Evolutionary conservation across 2,797 vertebrate genomes (phyloP).

Genomic region (Anableps anableps): DNA sequence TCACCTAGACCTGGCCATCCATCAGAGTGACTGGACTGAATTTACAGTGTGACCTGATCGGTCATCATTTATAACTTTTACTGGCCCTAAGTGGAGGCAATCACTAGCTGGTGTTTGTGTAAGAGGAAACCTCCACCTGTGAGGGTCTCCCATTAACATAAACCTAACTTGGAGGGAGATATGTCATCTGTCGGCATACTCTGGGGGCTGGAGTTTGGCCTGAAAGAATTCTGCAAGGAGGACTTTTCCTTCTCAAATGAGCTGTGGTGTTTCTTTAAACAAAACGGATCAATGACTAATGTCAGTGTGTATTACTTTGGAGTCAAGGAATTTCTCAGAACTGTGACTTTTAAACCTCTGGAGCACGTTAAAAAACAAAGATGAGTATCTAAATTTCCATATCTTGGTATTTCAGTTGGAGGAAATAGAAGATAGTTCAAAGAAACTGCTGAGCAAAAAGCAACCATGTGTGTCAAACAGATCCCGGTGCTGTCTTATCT

Average conservation of each 20-base stretch:
- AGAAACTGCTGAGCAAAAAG: slow-evolving; percentile 55
- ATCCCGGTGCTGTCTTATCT: slow-evolving; percentile 54
- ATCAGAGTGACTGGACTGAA: slow-evolving; percentile 73
- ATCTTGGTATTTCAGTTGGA: slow-evolving; percentile 52
- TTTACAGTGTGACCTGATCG: slow-evolving; percentile 80
- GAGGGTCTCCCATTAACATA: slow-evolving; percentile 76
- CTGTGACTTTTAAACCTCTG: slow-evolving; percentile 32
- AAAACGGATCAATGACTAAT: slow-evolving; percentile 33
- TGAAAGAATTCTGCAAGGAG: slow-evolving; percentile 21
- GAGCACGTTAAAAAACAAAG: slow-evolving; percentile 65
- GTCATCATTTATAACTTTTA: slow-evolving; percentile 84
- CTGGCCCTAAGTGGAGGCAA: slow-evolving; percentile 77
- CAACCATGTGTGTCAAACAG: slow-evolving; percentile 67
- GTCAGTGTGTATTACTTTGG: neutral
- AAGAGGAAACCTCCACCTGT: slow-evolving; percentile 80
- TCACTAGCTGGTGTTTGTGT: slow-evolving; percentile 79
- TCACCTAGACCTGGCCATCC: slow-evolving; percentile 71
- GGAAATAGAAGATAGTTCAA: slow-evolving; percentile 52
- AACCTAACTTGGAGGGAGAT: slow-evolving; percentile 67
- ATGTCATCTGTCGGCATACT: slow-evolving; percentile 58
- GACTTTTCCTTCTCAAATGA: slow-evolving; percentile 29
- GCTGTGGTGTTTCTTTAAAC: slow-evolving; percentile 39
- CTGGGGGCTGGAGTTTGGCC: slow-evolving; percentile 35
- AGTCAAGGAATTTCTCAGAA: slow-evolving; percentile 22
- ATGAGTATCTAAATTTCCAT: slow-evolving; percentile 65